These are phyloP conservation scores for Mycogona germanica DNA, from an alignment of 2,888 invertebrate species.

Conservation along the genomic window DNA sequence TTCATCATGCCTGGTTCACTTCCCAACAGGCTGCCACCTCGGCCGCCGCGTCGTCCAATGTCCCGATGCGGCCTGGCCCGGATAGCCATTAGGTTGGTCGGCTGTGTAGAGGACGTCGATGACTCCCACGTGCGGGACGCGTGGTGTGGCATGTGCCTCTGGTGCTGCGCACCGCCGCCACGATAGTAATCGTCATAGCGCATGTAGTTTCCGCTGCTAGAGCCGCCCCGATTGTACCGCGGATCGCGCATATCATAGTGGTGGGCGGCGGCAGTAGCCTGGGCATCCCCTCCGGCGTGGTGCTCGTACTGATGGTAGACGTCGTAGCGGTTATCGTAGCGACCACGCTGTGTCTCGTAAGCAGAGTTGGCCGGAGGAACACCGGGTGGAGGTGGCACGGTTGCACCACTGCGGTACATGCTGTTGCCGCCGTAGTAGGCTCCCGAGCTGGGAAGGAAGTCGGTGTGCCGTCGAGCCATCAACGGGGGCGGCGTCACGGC, in stretches of 20 bases:
- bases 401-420: neutral
- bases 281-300: slow-evolving; percentile 11
- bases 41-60: neutral
- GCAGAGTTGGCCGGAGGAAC: neutral
- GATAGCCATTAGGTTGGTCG: neutral
- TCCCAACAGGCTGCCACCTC: too few species aligned
- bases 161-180: neutral
- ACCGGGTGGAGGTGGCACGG: neutral
- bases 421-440: neutral
- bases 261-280: too few species aligned
- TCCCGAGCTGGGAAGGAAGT: too few species aligned
- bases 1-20: too few species aligned
- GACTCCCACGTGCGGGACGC: too few species aligned
- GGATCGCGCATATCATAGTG: slow-evolving; percentile 9
- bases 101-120: neutral
- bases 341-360: slow-evolving; percentile 5
- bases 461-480: too few species aligned
- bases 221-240: too few species aligned
- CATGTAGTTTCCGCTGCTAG: too few species aligned
- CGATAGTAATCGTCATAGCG: slow-evolving; percentile 14
- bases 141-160: too few species aligned
- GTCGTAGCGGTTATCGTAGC: slow-evolving; percentile 5
- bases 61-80: neutral
- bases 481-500: slow-evolving; percentile 1
- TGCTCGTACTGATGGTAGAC: neutral